Conservation (phyloP, 2,797 vertebrate genomes). For the Garrulus glandarius region DNA sequence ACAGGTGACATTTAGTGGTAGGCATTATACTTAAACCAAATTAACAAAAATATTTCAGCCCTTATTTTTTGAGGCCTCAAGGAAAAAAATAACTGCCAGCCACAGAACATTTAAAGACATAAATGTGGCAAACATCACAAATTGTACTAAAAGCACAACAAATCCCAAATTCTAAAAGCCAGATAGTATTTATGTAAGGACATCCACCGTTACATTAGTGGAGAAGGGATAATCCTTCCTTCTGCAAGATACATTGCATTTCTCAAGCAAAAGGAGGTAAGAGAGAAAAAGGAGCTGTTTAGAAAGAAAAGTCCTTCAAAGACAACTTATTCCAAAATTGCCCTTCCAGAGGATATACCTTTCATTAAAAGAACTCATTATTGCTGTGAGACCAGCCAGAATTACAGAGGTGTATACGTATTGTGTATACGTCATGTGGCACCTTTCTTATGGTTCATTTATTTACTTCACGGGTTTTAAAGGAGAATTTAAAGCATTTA, state of each 20-base stretch:
- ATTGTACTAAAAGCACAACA: not conserved
- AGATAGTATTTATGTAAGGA: not conserved
- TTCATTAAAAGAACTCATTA: not conserved
- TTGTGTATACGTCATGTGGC: not conserved
- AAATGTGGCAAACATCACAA: not conserved
- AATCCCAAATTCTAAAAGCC: not conserved
- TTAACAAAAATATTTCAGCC: not conserved
- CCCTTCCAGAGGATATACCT: not conserved
- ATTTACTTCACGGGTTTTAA: not conserved
- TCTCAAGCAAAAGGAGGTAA: not conserved
- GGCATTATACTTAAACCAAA: not conserved
- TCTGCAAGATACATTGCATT: not conserved
- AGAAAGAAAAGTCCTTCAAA: not conserved
- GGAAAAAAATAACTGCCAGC: not conserved
- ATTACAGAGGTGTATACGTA: not conserved
- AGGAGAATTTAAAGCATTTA: not conserved
- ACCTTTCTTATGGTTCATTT: not conserved
- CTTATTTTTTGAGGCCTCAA: not conserved
- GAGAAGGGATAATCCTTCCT: not conserved
- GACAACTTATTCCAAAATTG: not conserved
- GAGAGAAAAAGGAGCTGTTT: not conserved
- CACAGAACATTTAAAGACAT: not conserved
- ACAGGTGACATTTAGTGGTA: not conserved
- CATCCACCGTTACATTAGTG: not conserved
- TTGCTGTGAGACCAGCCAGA: not conserved